Conservation (phyloP, 1,140 invertebrate species). For the Tribolium madens region DNA sequence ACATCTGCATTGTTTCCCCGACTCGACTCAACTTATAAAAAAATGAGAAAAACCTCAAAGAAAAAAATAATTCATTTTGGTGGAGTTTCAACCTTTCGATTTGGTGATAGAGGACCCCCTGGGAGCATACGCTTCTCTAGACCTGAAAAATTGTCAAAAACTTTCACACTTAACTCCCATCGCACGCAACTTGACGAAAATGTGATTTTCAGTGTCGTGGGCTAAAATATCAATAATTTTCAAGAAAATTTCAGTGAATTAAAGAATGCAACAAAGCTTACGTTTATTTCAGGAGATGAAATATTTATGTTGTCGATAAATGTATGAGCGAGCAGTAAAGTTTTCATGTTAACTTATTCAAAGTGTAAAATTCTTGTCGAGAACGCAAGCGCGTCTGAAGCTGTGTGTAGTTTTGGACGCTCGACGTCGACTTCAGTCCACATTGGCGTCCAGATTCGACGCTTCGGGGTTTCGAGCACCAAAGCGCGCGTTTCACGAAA, state of each 20-base stretch:
- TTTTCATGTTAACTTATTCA: constrained; percentile 23
- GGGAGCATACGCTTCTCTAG: no score
- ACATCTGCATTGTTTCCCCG: constrained; percentile 22
- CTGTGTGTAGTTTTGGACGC: constrained; percentile 24
- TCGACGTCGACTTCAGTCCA: constrained; percentile 41
- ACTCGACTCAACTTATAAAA: background rate
- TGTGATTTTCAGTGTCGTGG: no score
- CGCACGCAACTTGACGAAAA: no score
- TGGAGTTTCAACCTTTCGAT: no score
- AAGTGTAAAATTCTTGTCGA: constrained; percentile 17
- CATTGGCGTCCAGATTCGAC: constrained; percentile 38
- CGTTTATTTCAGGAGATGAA: background rate
- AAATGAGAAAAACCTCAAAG: background rate
- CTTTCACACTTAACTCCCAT: no score
- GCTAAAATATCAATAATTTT: no score
- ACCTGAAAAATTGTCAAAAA: no score
- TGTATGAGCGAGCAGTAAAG: constrained; percentile 1
- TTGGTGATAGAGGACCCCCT: no score
- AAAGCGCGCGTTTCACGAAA: constrained; percentile 9
- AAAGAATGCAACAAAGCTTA: no score
- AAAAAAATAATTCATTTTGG: no score
- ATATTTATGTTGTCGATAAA: constrained; percentile 18
- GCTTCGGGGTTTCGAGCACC: background rate
- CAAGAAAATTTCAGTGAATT: no score
- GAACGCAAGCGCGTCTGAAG: constrained; percentile 19